Evolutionary conservation across 2,113 vertebrate genomes (phyloP), one percentile per base, ranked within the genome.

Genomic region (Eptesicus fuscus): DNA sequence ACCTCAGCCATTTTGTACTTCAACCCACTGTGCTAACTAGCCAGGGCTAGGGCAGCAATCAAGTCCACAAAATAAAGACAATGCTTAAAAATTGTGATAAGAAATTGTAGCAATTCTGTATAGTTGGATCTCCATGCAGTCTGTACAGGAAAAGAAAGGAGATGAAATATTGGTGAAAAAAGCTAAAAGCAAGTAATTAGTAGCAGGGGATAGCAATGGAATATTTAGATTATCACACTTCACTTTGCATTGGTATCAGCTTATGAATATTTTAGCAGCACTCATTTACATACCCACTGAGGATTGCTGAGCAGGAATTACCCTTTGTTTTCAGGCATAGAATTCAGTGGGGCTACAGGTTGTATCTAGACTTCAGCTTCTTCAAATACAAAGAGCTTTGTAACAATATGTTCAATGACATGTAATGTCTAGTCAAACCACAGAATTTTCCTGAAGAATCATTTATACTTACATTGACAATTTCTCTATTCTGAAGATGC

Each of bases 251-350:
- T 97, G 93, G 97, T 98, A 98, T 98, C 96, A 95, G 96, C 96
- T 97, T 97, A 91, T 98, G 98, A 98, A 98, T 98, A 98, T 98
- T 98, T 98, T 98, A 98, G 95, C 78, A 96, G 97, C 49, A 44
- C 96, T 98, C 97, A 98, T 98, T 98, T 98, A 74, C 98, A 98
- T 98, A 97, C 93, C 98, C 98, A 96, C 95, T 84, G 98, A 98
- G 98, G 96, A 98, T 97, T 97, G 96, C 97, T 96, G 95, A 97
- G 96, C 77, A 97, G 95, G 98, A 98, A 98, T 97, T 98, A 91
- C 82, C 93, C 97, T 98, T 98, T 98, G 98, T 98, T 98, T 98
- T 98, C 88, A 92, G 96, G 78, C 88, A 94, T 67, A 93, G 96
- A 96, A 97, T 98, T 98, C 98, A 97, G 87, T 97, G 91, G 82